Evolutionary conservation across 2,113 vertebrate genomes (phyloP), one percentile per base, ranked within the genome.

Genomic region (Uropsilus gracilis): DNA sequence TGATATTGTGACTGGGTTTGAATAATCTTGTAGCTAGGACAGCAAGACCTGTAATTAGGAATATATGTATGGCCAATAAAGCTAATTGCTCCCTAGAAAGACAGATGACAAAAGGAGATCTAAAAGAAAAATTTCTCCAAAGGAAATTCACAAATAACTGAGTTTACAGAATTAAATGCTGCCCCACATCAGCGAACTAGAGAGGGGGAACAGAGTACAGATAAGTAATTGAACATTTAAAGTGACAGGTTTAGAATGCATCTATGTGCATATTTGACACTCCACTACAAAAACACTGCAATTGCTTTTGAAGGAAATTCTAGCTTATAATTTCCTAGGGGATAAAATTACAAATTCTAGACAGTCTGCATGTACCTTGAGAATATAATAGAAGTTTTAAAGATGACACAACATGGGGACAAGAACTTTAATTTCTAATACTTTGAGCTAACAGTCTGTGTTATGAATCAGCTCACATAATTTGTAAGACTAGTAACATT

Each of bases 241-340:
- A n/a, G 11, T 59, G n/a, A 26, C 16, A 18, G 1, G 30, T 11
- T n/a, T 50, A 24, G 32, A 13, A 3, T 59, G 3, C 69, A 18
- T 48, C 11, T 68, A 34, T 12, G 50, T 64, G 8, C 12, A 32
- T 34, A 30, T 63, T 50, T 53, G 44, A 66, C 55, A 26, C 46
- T 6, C 34, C 0, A 13, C 1, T 14, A 11, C n/a, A n/a, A n/a
- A n/a, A n/a, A n/a, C 18, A 16, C 1, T 18, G 6, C 20, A 57
- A 11, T 3, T 34, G 17, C 22, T 81, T 91, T 61, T 61, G 30
- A 32, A 78, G 37, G 20, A 34, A 82, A 82, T 34, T 0, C 17
- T 69, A 34, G 39, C 7, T 66, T 8, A 32, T 17, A 16, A 34
- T 46, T 90, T 90, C 55, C 76, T 17, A 76, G 13, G 48, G 80